Conservation (phyloP, 1,140 invertebrate genomes). For the Penaeus indicus region DNA sequence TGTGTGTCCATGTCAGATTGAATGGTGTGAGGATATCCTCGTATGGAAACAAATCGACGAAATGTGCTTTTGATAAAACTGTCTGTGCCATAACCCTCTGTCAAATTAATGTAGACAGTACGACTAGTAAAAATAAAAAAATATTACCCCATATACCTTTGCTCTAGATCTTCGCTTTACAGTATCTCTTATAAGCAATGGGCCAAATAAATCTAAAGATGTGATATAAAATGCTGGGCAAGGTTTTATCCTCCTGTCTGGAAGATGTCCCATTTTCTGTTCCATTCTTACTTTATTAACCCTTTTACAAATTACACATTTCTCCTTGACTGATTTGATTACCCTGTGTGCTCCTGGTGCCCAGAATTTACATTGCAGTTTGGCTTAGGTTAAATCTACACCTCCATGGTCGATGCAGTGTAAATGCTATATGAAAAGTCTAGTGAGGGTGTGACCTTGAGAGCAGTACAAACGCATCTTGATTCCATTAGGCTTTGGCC, state of each 20-base stretch:
- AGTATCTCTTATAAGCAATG: too few relatives aligned
- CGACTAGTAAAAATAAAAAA: too few relatives aligned
- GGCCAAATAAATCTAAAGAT: too few relatives aligned
- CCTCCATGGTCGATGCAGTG: constrained; percentile 37
- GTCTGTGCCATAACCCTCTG: too few relatives aligned
- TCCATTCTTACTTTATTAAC: neutral
- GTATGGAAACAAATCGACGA: neutral
- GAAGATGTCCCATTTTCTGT: too few relatives aligned
- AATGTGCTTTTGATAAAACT: neutral
- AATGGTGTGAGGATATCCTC: neutral
- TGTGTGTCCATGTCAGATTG: neutral
- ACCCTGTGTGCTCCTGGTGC: constrained; percentile 15
- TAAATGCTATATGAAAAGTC: neutral
- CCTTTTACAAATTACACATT: constrained; percentile 28
- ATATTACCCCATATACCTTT: too few relatives aligned
- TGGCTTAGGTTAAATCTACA: constrained; percentile 19
- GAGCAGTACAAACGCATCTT: constrained; percentile 1
- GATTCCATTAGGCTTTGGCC: constrained; percentile 37
- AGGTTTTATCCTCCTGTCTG: too few relatives aligned
- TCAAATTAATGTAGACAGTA: too few relatives aligned
- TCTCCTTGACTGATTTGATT: constrained; percentile 37
- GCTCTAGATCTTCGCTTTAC: too few relatives aligned
- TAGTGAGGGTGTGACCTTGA: neutral
- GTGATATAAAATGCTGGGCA: too few relatives aligned
- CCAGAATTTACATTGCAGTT: constrained; percentile 39